Percentiles rank a stretch among this genome's conserved stretches.
phyloP scores from a whole-genome alignment of 2,888 invertebrate species.

The Brachynemurus nebulosus region DNA sequence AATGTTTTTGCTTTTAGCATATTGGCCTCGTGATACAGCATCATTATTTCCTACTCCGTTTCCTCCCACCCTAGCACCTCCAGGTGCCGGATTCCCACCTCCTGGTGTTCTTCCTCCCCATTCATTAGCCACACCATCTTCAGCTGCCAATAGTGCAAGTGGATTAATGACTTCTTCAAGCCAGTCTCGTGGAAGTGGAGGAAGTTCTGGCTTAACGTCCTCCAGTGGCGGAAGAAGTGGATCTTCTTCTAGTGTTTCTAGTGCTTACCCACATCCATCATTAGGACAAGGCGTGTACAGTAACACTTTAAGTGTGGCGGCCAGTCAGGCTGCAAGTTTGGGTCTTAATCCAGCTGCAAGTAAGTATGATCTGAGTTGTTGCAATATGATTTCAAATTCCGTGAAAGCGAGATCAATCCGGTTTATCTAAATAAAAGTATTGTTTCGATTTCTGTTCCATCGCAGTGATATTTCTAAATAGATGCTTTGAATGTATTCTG shows the following conservation, averaged over 20 bases:
- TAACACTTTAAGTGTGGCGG: constrained; percentile 68
- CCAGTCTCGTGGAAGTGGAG: constrained; percentile 28
- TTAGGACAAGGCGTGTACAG: constrained; percentile 34
- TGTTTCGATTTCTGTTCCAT: too few relatives aligned
- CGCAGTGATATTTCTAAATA: too few relatives aligned
- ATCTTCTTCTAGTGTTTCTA: constrained; percentile 23
- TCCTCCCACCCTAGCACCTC: constrained; percentile 31
- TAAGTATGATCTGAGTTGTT: too few relatives aligned
- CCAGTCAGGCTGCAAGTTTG: constrained; percentile 72
- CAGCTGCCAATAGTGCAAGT: constrained; percentile 16
- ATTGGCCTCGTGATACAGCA: constrained; percentile 60
- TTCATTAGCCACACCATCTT: constrained; percentile 16
- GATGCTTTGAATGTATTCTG: too few relatives aligned
- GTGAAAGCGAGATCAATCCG: too few relatives aligned
- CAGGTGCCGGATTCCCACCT: constrained; percentile 29
- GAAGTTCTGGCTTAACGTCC: constrained; percentile 38
- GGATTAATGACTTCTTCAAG: constrained; percentile 11
- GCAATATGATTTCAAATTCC: too few relatives aligned
- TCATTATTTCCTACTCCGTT: constrained; percentile 31
- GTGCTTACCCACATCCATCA: constrained; percentile 16
- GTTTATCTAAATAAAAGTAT: too few relatives aligned
- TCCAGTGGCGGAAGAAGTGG: constrained; percentile 34
- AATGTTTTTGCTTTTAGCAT: constrained; percentile 41
- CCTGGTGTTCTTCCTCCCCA: constrained; percentile 27
- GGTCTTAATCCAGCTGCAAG: constrained; percentile 63